These are phyloP conservation scores for Sebastes diaconus DNA, from an alignment of 2,797 vertebrate species.

Conservation along the genomic window DNA sequence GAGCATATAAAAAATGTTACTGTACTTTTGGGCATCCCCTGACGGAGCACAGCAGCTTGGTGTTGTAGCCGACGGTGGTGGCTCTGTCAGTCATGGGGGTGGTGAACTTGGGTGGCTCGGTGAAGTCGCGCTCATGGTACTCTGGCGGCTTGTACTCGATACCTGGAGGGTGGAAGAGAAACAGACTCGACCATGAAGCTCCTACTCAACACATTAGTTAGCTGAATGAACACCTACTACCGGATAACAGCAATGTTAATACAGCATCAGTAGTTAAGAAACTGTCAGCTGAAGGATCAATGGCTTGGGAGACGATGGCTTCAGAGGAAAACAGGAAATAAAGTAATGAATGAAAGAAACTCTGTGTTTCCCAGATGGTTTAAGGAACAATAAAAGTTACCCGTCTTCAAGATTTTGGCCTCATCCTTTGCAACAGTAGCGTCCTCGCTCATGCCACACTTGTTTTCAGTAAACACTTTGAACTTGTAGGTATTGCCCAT, in stretches of 20 bases:
- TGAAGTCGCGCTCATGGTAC: constrained; percentile 85
- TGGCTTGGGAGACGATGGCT: neutral
- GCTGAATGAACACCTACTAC: neutral
- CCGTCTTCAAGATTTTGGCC: constrained; percentile 89
- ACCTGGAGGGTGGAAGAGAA: constrained; percentile 72
- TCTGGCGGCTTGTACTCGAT: constrained; percentile 84
- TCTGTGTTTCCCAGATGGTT: neutral
- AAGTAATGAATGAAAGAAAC: neutral
- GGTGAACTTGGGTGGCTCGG: constrained; percentile 94
- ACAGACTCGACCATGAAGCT: neutral
- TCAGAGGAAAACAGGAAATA: neutral
- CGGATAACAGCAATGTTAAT: neutral
- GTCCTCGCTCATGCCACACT: constrained; percentile 85
- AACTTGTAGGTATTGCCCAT: constrained; percentile 95
- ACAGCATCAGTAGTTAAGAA: neutral
- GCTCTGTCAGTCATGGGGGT: constrained; percentile 86
- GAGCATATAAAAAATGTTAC: neutral
- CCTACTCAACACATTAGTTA: neutral
- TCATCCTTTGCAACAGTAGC: constrained; percentile 75
- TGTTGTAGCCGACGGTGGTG: constrained; percentile 92
- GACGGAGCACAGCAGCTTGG: constrained; percentile 93
- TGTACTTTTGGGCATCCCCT: constrained; percentile 90
- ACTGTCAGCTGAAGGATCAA: neutral
- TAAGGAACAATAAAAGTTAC: constrained; percentile 66
- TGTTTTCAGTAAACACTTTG: constrained; percentile 91